Percentiles rank a stretch among this genome's conserved stretches.
These are phyloP conservation scores for Meleagris gallopavo DNA, from an alignment of 2,113 vertebrate species.

Conservation along the genomic window DNA sequence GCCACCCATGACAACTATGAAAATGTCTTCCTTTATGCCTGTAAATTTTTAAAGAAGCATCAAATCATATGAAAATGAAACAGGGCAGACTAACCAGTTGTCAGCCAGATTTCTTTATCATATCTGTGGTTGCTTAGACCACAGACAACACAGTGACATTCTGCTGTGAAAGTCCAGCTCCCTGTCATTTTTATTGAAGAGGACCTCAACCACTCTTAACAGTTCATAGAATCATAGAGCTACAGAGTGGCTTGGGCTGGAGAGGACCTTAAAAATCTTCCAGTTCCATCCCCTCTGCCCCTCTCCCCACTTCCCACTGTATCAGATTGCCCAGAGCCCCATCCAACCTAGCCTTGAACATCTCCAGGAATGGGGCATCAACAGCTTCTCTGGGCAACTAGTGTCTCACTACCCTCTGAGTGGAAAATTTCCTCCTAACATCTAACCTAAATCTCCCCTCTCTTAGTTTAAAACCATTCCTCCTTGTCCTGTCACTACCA, in stretches of 20 bases:
- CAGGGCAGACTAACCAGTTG: fast-evolving
- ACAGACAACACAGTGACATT: not conserved
- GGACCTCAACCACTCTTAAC: not conserved
- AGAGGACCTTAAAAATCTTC: not conserved
- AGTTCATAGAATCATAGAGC: not conserved
- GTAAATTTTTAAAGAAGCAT: not conserved
- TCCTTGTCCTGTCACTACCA: too few relatives aligned
- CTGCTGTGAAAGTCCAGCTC: not conserved
- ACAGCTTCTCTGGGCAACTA: too few relatives aligned
- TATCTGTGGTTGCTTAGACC: not conserved
- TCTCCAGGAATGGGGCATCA: not conserved
- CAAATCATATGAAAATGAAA: not conserved
- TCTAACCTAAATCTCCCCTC: too few relatives aligned
- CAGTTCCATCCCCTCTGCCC: not conserved
- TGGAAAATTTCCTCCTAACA: too few relatives aligned
- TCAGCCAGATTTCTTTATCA: not conserved
- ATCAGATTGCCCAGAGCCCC: not conserved
- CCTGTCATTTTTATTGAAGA: not conserved
- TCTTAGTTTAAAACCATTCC: too few relatives aligned
- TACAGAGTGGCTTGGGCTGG: not conserved
- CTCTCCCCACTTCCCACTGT: not conserved
- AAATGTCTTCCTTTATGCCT: not conserved
- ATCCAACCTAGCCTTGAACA: not conserved
- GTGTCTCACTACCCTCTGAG: too few relatives aligned
- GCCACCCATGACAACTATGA: not conserved